phyloP scores from a whole-genome alignment of 2,797 vertebrate genomes.

The Dipus sagitta region DNA sequence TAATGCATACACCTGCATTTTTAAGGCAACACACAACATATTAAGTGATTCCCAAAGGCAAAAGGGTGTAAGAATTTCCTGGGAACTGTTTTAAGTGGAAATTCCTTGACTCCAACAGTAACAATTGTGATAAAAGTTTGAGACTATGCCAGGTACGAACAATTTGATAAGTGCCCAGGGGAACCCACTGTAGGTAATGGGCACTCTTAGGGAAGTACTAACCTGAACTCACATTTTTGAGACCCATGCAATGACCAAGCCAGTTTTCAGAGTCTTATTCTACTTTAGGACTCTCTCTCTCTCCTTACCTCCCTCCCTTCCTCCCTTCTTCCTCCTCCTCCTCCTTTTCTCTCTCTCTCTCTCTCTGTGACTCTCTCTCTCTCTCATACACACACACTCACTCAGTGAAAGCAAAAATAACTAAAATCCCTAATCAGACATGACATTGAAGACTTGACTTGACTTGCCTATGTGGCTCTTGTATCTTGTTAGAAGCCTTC shows the following conservation, averaged over 20 bases:
- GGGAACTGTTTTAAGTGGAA: not conserved
- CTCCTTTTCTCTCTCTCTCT: not conserved
- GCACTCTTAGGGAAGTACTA: not conserved
- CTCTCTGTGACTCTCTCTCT: not conserved
- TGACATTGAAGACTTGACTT: no score
- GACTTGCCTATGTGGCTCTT: no score
- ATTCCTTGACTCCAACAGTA: not conserved
- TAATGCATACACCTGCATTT: not conserved
- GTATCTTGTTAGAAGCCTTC: no score
- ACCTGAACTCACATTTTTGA: not conserved
- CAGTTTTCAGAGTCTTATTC: not conserved
- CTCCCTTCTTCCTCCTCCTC: not conserved
- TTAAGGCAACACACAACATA: not conserved
- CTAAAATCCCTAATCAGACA: not conserved
- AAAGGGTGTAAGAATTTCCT: not conserved
- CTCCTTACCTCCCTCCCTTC: not conserved
- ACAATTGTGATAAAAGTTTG: not conserved
- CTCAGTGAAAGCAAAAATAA: conserved; percentile 1
- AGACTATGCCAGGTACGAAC: not conserved
- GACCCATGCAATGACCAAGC: not conserved
- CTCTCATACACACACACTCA: not conserved
- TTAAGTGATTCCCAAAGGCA: not conserved
- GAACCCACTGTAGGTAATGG: not conserved
- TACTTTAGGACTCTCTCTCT: not conserved
- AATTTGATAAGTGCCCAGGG: not conserved